Evolutionary conservation across 2,113 vertebrate genomes (phyloP), one percentile per base, ranked within the genome.

Genomic region (Litocranius walleri): DNA sequence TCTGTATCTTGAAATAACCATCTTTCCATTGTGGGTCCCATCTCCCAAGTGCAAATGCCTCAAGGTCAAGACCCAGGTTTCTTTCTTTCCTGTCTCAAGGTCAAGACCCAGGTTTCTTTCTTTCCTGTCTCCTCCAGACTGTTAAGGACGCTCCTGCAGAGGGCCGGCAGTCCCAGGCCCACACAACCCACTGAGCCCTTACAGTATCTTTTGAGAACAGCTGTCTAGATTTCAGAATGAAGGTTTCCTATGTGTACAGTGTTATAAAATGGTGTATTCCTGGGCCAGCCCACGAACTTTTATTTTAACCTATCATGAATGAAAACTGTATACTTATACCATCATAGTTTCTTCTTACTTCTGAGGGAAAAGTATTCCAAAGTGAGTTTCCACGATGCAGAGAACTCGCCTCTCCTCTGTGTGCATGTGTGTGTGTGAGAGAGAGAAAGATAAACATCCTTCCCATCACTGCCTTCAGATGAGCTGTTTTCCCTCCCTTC

Each of bases 331-430:
- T 50, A 45, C 29, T 88, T 78, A 82, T 2, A 71, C 9, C 86
- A 17, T 89, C 88, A 56, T 25, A 57, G 13, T 36, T 97, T 96
- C 36, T 83, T 90, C 21, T 71, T 92, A 61, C n/a, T 95, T 95
- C 57, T 95, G 15, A 84, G 56, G 45, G 33, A 50, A 90, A 92
- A 85, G 54, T 71, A 14, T 94, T 57, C 45, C 45, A 36, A 94
- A 36, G 80, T 62, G 78, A 54, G n/a, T 21, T 95, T 88, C 33
- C 45, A 11, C 40, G 43, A 74, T 19, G 5, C 71, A 90, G 33
- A 83, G 40, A 93, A 30, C 27, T 23, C 7, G 36, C 13, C n/a
- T 48, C 56, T 61, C 5, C 8, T 74, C 0, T 40, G 54, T 33
- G 30, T 29, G 27, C 6, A 1, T 13, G 36, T 15, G 15, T 50